Evolutionary conservation across 2,888 invertebrate genomes (phyloP).

Genomic region (Steromphala cineraria): DNA sequence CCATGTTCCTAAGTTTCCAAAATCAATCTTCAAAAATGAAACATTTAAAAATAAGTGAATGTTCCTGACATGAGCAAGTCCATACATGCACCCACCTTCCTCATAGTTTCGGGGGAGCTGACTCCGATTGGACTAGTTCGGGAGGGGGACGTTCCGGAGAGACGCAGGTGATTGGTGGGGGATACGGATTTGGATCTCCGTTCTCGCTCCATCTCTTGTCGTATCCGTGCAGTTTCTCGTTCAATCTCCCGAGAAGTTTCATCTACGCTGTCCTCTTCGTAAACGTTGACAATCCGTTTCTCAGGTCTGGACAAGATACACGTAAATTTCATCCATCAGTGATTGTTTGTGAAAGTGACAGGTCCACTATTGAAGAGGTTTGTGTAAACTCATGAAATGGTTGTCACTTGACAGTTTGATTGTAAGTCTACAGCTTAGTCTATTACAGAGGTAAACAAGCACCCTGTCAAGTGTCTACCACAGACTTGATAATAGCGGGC

Average conservation of each 20-base stretch:
- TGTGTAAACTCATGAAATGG: neutral
- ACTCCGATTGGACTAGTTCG: neutral
- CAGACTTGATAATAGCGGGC: too few species aligned
- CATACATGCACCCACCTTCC: neutral
- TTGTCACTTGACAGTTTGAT: neutral
- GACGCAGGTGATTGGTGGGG: constrained; percentile 28
- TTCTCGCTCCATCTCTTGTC: constrained; percentile 65
- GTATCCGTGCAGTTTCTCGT: constrained; percentile 60
- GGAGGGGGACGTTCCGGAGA: constrained; percentile 6
- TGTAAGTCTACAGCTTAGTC: neutral
- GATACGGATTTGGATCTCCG: constrained; percentile 51
- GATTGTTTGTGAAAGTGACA: neutral
- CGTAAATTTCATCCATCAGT: neutral
- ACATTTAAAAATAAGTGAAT: too few species aligned
- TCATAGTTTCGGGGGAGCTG: neutral
- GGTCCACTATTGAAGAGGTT: neutral
- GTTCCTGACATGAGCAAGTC: too few species aligned
- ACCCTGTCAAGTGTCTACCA: too few species aligned
- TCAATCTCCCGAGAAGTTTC: constrained; percentile 53
- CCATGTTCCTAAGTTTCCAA: too few species aligned
- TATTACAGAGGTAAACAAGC: neutral
- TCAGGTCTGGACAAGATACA: constrained; percentile 24
- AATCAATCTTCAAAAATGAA: too few species aligned
- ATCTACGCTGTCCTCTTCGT: constrained; percentile 35
- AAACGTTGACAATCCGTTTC: constrained; percentile 20